Base-by-base conservation (phyloP, 2,888 invertebrate genomes). In the Drosophila acutilabella region DNA sequence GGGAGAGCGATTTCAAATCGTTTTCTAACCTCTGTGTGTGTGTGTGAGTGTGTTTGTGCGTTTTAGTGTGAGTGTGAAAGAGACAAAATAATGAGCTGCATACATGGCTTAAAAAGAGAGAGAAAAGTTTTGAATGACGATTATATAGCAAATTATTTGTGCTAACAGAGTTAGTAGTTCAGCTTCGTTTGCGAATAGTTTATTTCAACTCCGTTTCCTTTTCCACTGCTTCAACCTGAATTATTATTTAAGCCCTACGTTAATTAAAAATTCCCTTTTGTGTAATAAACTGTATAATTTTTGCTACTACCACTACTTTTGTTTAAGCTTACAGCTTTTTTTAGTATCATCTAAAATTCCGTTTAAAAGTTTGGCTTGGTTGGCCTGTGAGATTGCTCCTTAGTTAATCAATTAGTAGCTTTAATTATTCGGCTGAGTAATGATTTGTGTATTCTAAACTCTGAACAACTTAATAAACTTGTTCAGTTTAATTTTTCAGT, bases 1-100 rank as follows among this genome's bases (percentile, higher is more conserved):
- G 8, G 1, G 30, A 16, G 7, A 52, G 52, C 40, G 62, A 74
- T 72, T 71, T 26, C 30, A 68, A 68, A 74, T 72, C 62, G 74
- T 48, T 16, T 23, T 23, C 23, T 23, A 23, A 6, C 0, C 23
- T 23, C 23, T 0, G 38, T 16, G 38, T 57, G 13, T 47, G n/a
- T 47, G 47, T 26, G 26, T 13, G 26, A 48, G 13, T 47, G 14
- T 47, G 57, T 48, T 4, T 16, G 40, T 48, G 26, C 26, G 14
- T 42, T 33, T 59, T 30, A 45, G 41, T 42, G 40, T 59, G 36
- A 45, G 41, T 47, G 56, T 42, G 56, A 72, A 57, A 53, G 74
- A 74, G 74, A 74, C 57, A 51, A 50, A 52, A 64, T 57, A 74
- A 64, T 73, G 72, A 64, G 64, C 54, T 74, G 70, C 53, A 74